Base-by-base conservation (phyloP, 2,888 invertebrate species). In the Sarcophaga carnaria region DNA sequence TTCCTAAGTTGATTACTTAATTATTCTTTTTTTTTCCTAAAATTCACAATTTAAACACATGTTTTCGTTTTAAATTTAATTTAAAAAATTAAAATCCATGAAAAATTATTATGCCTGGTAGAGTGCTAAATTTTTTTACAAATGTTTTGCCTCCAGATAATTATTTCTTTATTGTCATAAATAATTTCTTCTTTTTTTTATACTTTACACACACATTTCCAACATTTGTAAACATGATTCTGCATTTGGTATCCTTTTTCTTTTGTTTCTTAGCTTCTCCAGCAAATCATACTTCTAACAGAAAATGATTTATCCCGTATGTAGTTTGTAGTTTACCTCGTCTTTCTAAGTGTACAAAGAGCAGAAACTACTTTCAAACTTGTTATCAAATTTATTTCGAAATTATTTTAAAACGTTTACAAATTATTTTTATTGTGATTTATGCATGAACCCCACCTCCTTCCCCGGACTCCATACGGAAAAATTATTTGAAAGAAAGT, bases 361-460 rank as follows among this genome's bases (percentile, higher is more conserved):
- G 54, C 45, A 14, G 14, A 70, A 66, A 4, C 59, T 27, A 70
- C 11, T 70, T 45, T 45, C 5, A n/a, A 66, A 78, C 27, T 37
- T 49, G 37, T 79, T 71, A n/a, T 45, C 3, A n/a, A 66, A 72
- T 37, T 37, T 22, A 49, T 79, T 71, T 22, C 66, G 17, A 70
- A 66, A 75, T 76, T 75, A 80, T 75, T 66, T 60, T 45, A 20
- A 67, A 79, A 77, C 37, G 37, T 78, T 81, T 25, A 49, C 27
- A 63, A 69, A 70, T 80, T 12, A 22, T 80, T 70, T 83, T 64
- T 66, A 62, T 54, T 62, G 12, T 84, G 54, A 83, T 78, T 60
- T 83, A 37, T 86, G 86, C 86, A 87, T 87, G 86, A 79, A 79
- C 27, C 60, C 54, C 12, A 10, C 49, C 67, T 20, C 8, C 37